Conservation (phyloP, 92 coral and sea anemone genomes). For the Palythoa heliodiscus region DNA sequence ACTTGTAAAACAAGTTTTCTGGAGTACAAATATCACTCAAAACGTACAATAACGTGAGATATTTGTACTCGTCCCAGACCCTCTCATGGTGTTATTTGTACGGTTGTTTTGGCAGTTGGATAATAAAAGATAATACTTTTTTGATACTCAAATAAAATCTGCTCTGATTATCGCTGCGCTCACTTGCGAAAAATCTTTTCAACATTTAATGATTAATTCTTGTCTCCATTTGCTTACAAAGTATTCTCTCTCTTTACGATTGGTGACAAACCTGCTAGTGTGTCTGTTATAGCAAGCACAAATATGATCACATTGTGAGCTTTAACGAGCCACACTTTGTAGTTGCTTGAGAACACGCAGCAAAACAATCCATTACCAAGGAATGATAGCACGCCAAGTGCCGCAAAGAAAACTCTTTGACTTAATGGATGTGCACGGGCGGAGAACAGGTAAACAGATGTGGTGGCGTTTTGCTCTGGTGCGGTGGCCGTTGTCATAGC, state of each 20-base stretch:
- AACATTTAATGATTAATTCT: too few species aligned
- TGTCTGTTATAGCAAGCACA: neutral
- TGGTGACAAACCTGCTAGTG: neutral
- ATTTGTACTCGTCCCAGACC: too few species aligned
- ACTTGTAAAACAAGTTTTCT: too few species aligned
- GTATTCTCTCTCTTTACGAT: neutral
- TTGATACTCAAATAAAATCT: too few species aligned
- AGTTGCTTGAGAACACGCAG: neutral
- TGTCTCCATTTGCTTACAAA: too few species aligned
- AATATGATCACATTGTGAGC: slow-evolving; percentile 4
- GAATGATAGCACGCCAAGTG: neutral
- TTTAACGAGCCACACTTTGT: neutral
- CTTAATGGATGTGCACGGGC: neutral
- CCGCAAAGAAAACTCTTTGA: neutral
- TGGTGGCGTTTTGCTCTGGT: neutral
- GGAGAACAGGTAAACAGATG: neutral
- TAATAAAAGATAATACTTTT: too few species aligned
- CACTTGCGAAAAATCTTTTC: too few species aligned
- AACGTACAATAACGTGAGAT: too few species aligned
- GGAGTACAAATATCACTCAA: too few species aligned
- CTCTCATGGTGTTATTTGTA: too few species aligned
- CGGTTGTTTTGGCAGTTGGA: too few species aligned
- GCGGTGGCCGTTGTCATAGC: neutral
- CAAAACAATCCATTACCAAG: neutral
- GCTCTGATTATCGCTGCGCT: too few species aligned